Evolutionary conservation across 2,797 vertebrate genomes (phyloP).

Genomic region (Thamnophis elegans): DNA sequence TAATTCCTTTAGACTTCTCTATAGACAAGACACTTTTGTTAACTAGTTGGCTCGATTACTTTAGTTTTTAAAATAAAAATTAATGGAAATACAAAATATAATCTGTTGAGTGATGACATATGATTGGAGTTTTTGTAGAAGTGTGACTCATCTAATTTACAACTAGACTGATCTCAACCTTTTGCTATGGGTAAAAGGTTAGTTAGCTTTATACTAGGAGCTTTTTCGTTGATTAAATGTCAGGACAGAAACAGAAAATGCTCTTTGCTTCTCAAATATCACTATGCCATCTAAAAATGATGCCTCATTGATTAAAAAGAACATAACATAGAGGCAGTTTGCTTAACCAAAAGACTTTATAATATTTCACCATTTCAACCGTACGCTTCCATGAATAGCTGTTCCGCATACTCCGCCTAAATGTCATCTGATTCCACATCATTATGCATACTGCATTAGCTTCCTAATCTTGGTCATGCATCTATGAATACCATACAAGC

Average conservation of each 20-base stretch:
- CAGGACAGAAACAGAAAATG: slow-evolving; percentile 24
- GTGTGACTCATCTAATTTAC: slow-evolving; percentile 50
- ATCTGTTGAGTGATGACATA: slow-evolving; percentile 60
- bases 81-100: slow-evolving; percentile 62
- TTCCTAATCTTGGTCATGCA: background rate
- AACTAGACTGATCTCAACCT: slow-evolving; percentile 49
- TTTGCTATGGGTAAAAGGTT: slow-evolving; percentile 51
- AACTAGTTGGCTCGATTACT: slow-evolving; percentile 58
- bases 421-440: background rate
- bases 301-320: background rate
- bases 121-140: slow-evolving; percentile 59
- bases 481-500: background rate
- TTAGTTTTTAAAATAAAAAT: slow-evolving; percentile 61
- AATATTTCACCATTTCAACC: background rate
- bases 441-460: background rate
- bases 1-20: slow-evolving; percentile 8
- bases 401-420: background rate
- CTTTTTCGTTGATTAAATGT: slow-evolving; percentile 35
- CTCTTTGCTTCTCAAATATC: slow-evolving; percentile 23
- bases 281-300: background rate
- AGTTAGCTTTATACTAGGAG: slow-evolving; percentile 38
- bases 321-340: background rate
- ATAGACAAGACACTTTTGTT: slow-evolving; percentile 29
- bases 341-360: background rate
- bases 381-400: background rate